Conservation (phyloP, 2,113 vertebrate species). For the Mobula hypostoma region DNA sequence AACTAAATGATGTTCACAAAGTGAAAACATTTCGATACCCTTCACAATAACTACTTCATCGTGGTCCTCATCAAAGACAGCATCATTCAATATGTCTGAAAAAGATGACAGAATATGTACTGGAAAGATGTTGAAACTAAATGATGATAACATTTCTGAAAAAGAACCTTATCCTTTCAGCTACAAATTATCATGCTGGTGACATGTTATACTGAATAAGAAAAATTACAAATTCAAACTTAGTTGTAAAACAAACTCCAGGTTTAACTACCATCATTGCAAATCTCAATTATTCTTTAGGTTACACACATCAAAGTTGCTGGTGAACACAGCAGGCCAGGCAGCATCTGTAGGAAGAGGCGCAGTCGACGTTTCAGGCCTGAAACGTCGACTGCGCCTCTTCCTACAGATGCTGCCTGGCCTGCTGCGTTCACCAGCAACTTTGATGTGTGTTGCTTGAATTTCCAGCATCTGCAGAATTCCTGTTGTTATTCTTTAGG, state of each 20-base stretch:
- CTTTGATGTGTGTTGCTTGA: too few species aligned
- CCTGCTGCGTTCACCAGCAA: too few species aligned
- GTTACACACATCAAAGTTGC: too few species aligned
- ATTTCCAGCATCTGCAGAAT: too few species aligned
- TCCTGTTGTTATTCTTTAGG: too few species aligned
- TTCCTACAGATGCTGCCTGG: too few species aligned
- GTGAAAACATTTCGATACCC: slow-evolving; percentile 65
- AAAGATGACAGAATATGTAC: background rate
- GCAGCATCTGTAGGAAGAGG: too few species aligned
- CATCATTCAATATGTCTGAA: slow-evolving; percentile 60
- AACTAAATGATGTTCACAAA: slow-evolving; percentile 66
- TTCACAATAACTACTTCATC: slow-evolving; percentile 68
- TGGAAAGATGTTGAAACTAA: background rate
- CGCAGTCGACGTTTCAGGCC: too few species aligned
- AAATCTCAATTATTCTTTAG: too few species aligned
- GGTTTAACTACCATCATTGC: background rate
- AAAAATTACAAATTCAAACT: background rate
- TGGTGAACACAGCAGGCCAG: too few species aligned
- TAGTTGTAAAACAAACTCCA: too few species aligned
- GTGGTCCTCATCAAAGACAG: slow-evolving; percentile 66
- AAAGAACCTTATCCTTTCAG: background rate
- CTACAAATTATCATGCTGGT: background rate
- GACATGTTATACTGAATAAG: background rate
- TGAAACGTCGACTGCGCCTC: too few species aligned
- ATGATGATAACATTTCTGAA: background rate